A percentile compares a stretch with the other conserved stretches of the same genome.
Conservation (phyloP, 1,140 invertebrate species). For the Chelonus insularis region DNA sequence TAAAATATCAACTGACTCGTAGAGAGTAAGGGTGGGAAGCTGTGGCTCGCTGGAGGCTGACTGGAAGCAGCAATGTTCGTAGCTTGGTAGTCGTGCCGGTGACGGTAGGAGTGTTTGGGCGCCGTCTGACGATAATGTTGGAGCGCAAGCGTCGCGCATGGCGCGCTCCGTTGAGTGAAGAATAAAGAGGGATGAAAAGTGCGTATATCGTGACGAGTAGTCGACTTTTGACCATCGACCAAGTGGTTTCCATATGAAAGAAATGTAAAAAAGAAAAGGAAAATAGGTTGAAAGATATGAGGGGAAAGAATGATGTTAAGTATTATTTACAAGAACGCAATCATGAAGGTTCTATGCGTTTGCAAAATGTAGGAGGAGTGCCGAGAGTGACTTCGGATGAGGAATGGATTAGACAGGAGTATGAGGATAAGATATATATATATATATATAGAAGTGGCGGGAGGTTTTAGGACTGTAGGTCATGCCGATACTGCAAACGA, state of each 20-base stretch:
- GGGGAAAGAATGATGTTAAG: background rate
- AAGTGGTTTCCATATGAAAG: conserved; percentile 20
- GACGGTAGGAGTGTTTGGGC: conserved; percentile 49
- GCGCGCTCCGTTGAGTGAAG: conserved; percentile 5
- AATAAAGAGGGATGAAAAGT: background rate
- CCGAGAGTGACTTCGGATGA: no score
- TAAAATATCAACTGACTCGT: conserved; percentile 6
- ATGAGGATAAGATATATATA: no score
- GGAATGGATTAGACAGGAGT: no score
- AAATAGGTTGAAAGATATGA: background rate
- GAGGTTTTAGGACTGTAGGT: no score
- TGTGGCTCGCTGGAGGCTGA: conserved; percentile 48
- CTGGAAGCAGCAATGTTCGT: conserved; percentile 42
- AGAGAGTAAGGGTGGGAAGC: conserved; percentile 31
- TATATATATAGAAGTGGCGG: no score
- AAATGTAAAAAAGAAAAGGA: background rate
- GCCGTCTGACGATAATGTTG: conserved; percentile 42
- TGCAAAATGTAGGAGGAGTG: background rate
- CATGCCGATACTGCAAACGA: conserved; percentile 4
- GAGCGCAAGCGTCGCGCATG: conserved; percentile 49
- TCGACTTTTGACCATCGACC: conserved; percentile 53
- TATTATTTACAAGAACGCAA: no score
- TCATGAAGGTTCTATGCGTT: no score
- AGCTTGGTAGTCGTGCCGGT: conserved; percentile 38
- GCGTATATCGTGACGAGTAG: conserved; percentile 36